Percentiles rank a stretch among this genome's conserved stretches.
Conservation (phyloP, 2,888 invertebrate genomes). For the Drosophila anomalata region DNA sequence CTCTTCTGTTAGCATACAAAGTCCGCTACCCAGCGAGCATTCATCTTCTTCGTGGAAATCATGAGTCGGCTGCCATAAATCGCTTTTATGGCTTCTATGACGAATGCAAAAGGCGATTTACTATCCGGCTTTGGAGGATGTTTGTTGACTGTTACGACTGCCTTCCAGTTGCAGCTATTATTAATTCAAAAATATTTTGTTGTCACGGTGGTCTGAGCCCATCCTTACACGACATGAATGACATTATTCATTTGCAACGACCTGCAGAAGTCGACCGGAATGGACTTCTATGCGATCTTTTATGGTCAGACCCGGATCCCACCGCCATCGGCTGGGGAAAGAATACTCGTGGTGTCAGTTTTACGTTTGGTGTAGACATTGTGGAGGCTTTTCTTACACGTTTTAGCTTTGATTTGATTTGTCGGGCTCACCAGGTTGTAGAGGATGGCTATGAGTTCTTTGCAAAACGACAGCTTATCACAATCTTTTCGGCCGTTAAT, state of each 20-base stretch:
- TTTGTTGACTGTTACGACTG: constrained; percentile 37
- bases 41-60: constrained; percentile 89
- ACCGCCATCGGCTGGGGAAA: constrained; percentile 99
- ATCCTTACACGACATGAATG: constrained; percentile 89
- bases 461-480: constrained; percentile 32
- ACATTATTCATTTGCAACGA: constrained; percentile 81
- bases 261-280: constrained; percentile 99
- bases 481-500: constrained; percentile 95
- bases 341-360: constrained; percentile 99
- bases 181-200: constrained; percentile 89
- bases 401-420: constrained; percentile 99
- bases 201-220: constrained; percentile 93
- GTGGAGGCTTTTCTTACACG: constrained; percentile 99
- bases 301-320: constrained; percentile 99
- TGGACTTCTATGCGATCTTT: constrained; percentile 96
- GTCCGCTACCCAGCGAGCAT: constrained; percentile 88
- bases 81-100: constrained; percentile 38
- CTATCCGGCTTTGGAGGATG: constrained; percentile 27
- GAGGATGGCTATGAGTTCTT: constrained; percentile 38
- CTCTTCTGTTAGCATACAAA: constrained; percentile 31
- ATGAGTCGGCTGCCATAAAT: constrained; percentile 27
- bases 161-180: constrained; percentile 98
- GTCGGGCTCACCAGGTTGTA: constrained; percentile 93
- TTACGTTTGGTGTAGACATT: constrained; percentile 99
- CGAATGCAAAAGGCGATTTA: constrained; percentile 34